These are phyloP conservation scores for Chaetoderma sp. DNA, from an alignment of 2,888 invertebrate genomes.

Conservation along the genomic window DNA sequence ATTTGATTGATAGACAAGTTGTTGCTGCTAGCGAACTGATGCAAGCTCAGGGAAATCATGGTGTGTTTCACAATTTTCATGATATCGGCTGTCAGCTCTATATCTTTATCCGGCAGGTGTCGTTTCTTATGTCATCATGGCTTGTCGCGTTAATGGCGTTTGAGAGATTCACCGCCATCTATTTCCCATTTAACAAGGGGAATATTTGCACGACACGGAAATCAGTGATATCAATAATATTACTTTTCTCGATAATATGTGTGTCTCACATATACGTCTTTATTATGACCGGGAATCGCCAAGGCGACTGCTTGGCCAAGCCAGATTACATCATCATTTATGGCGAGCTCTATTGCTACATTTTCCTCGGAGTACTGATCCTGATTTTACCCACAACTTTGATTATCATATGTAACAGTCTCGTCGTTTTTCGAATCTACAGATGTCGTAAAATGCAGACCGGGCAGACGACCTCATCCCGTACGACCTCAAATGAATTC, in stretches of 20 bases:
- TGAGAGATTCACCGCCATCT: background rate
- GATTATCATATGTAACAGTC: background rate
- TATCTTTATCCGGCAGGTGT: background rate
- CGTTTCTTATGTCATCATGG: conserved; percentile 3
- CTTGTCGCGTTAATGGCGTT: background rate
- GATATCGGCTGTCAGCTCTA: background rate
- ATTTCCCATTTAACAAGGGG: background rate
- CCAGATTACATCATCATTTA: background rate
- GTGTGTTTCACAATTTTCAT: background rate
- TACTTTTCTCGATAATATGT: background rate
- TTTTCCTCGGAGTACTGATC: background rate
- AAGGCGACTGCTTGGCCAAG: background rate
- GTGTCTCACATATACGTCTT: background rate
- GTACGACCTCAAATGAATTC: background rate
- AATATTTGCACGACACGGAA: background rate
- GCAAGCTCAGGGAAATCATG: background rate
- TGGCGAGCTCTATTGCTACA: background rate
- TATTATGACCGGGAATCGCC: background rate
- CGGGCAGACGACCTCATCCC: background rate
- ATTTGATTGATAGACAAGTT: background rate
- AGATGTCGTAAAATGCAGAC: background rate
- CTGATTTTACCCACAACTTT: background rate
- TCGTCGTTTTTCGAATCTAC: background rate
- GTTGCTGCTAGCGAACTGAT: background rate
- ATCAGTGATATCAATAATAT: background rate